Evolutionary conservation across 2,888 invertebrate genomes (phyloP).

Genomic region (Ectemnius lituratus): DNA sequence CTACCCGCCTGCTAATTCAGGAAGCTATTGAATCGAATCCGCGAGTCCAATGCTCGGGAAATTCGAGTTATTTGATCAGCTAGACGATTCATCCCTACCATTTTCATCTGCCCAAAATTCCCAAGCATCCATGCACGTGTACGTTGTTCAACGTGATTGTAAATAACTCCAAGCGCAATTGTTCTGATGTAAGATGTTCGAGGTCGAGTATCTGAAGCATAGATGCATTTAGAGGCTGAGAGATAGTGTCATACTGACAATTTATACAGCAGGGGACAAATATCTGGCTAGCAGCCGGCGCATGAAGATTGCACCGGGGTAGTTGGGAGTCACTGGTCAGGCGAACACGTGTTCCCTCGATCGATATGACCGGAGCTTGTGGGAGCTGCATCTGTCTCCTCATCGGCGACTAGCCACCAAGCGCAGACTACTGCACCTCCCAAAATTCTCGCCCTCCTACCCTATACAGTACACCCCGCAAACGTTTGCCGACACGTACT

Average conservation of each 20-base stretch:
- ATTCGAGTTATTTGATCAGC: background rate
- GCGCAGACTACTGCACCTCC: constrained; percentile 19
- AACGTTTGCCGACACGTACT: background rate
- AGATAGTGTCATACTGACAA: too few relatives aligned
- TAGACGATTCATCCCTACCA: background rate
- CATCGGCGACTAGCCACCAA: constrained; percentile 49
- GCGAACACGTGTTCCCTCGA: constrained; percentile 66
- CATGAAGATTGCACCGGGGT: background rate
- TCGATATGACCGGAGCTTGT: constrained; percentile 64
- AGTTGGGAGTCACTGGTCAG: constrained; percentile 63
- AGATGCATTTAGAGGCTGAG: too few relatives aligned
- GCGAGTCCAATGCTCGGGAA: background rate
- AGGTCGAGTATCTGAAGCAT: too few relatives aligned
- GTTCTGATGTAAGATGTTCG: too few relatives aligned
- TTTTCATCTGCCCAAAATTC: background rate
- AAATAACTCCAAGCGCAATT: too few relatives aligned
- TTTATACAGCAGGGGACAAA: background rate
- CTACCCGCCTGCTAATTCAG: background rate
- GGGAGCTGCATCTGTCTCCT: constrained; percentile 53
- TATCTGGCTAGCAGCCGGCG: background rate
- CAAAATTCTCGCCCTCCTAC: constrained; percentile 21
- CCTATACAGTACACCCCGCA: background rate
- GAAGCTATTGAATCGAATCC: background rate
- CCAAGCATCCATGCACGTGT: background rate
- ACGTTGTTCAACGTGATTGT: too few relatives aligned